phyloP scores from a whole-genome alignment of 2,797 vertebrate species.

The Melanotaenia trifasciata region DNA sequence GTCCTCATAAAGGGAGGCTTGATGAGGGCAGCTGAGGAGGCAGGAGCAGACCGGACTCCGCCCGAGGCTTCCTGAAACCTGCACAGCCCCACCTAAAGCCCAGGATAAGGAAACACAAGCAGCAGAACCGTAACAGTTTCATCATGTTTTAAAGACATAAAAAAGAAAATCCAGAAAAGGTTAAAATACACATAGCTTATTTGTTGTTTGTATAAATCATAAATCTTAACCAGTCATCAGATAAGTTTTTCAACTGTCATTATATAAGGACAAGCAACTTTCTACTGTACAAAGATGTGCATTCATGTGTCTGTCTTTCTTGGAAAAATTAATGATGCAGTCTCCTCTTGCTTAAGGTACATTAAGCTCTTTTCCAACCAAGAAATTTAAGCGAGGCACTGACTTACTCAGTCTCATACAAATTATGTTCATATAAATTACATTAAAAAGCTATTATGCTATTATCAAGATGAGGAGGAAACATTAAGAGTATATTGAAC shows the following conservation, averaged over 20 bases:
- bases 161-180: background rate
- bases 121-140: background rate
- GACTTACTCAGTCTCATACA: conserved; percentile 4
- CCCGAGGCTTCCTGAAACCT: too few species aligned
- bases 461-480: too few species aligned
- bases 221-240: background rate
- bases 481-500: too few species aligned
- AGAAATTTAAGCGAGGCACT: conserved; percentile 9
- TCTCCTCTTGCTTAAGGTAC: background rate
- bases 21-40: too few species aligned
- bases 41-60: too few species aligned
- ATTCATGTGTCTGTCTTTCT: conserved; percentile 3
- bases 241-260: background rate
- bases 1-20: too few species aligned
- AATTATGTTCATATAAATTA: conserved; percentile 1
- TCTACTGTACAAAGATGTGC: conserved; percentile 3
- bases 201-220: too few species aligned
- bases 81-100: too few species aligned
- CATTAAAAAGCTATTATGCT: background rate
- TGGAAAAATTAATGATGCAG: conserved; percentile 14
- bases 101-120: too few species aligned
- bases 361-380: conserved; percentile 7
- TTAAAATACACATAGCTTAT: too few species aligned
- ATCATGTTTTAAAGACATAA: background rate
- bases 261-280: background rate